phyloP scores from a whole-genome alignment of 1,140 invertebrate genomes.

The Drosophila lowei region DNA sequence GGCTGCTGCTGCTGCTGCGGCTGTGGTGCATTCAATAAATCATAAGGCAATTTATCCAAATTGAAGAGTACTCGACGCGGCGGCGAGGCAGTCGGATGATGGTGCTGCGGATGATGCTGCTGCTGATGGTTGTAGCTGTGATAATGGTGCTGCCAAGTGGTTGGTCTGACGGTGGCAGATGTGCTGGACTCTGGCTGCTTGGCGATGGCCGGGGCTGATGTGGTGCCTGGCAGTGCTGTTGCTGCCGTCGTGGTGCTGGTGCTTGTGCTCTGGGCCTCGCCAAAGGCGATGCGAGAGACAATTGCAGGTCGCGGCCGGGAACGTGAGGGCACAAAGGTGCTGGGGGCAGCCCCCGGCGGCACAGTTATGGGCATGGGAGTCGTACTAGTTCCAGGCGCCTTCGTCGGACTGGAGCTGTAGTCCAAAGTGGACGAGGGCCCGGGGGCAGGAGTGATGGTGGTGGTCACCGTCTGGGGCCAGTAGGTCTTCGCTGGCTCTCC shows the following conservation, averaged over 20 bases:
- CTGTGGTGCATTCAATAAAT: slow-evolving; percentile 82
- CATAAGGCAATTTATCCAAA: slow-evolving; percentile 83
- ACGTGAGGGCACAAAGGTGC: slow-evolving; percentile 70
- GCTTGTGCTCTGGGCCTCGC: slow-evolving; percentile 73
- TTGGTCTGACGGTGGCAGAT: slow-evolving; percentile 36
- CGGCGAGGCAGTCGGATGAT: slow-evolving; percentile 47
- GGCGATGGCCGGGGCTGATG: slow-evolving; percentile 34
- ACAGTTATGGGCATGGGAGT: slow-evolving; percentile 39
- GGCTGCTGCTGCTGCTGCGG: slow-evolving; percentile 22
- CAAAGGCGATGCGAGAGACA: slow-evolving; percentile 82
- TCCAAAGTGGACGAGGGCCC: slow-evolving; percentile 5
- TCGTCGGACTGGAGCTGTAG: slow-evolving; percentile 7
- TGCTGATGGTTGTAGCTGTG: slow-evolving; percentile 67
- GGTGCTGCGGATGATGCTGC: slow-evolving; percentile 6
- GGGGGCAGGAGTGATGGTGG: slow-evolving; percentile 12
- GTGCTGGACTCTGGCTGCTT: slow-evolving; percentile 38
- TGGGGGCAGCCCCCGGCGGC: slow-evolving; percentile 52
- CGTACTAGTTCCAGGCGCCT: slow-evolving; percentile 14
- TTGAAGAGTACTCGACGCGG: slow-evolving; percentile 82
- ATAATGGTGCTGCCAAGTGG: slow-evolving; percentile 72
- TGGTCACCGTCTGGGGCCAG: slow-evolving; percentile 72
- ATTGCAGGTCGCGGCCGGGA: slow-evolving; percentile 78
- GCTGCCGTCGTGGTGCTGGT: slow-evolving; percentile 54
- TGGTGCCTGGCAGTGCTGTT: slow-evolving; percentile 9
- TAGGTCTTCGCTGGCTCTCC: slow-evolving; percentile 84